Base-by-base conservation (phyloP, 2,797 vertebrate genomes). In the Danio choprae region DNA sequence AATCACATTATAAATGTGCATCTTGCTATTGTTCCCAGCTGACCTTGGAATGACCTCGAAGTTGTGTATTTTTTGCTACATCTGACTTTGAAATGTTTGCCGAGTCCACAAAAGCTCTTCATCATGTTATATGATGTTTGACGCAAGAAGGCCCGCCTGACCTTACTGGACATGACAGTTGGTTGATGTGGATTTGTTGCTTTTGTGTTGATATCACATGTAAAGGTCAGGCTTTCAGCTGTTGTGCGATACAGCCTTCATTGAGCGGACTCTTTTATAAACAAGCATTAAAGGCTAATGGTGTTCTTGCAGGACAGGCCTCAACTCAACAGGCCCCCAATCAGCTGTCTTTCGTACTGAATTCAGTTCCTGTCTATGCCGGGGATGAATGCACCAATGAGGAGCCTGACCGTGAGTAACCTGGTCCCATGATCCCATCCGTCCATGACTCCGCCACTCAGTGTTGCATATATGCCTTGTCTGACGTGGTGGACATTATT, bases 311-410 rank as follows among this genome's bases (percentile, higher is more conserved):
- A 87, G 84, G 79, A 88, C 80, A 85, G 89, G 70, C 79, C 71
- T 69, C 60, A 40, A 7, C 83, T 88, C 79, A 83, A 84, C 29
- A 29, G 29, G 29, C 29, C 29, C 29, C 68, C 43, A 20, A 80
- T 65, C 74, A 55, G 48, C 53, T 67, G 43, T 83, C 77, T 83
- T 86, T 87, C 67, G 18, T 70, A 38, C 85, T 86, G 92, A 91
- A 90, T 91, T 90, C 89, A 89, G 87, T 92, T 92, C 84, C 85
- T 91, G 90, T 87, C 88, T 90, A 90, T 90, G 91, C 91, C 91
- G 91, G 94, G 93, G 91, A 95, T 95, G 94, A 95, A 93, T 87
- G 93, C 94, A 95, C 94, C 94, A 92, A 95, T 95, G 94, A 94
- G 94, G 93, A 95, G 94, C 93, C 93, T 95, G 92, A 95, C 94